phyloP scores from a whole-genome alignment of 2,113 vertebrate genomes.

The Bufo gargarizans region DNA sequence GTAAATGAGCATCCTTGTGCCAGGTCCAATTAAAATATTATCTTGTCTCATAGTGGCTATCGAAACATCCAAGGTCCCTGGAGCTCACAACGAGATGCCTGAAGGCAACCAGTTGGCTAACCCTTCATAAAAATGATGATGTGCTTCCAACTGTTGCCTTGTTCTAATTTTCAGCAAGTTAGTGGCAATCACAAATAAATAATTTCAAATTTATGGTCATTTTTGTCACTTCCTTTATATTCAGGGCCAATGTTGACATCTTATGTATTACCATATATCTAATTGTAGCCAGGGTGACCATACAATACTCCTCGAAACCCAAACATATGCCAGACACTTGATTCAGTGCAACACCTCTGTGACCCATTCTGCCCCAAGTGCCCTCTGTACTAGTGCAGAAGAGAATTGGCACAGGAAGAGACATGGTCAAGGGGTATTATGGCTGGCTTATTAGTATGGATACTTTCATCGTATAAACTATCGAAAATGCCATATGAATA shows the following conservation, averaged over 20 bases:
- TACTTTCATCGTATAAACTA: neutral
- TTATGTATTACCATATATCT: neutral
- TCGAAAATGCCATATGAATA: no score
- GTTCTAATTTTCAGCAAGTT: neutral
- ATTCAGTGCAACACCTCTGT: neutral
- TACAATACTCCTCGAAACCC: neutral
- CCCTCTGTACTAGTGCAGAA: no score
- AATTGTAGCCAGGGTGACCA: neutral
- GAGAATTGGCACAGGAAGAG: no score
- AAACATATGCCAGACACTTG: neutral
- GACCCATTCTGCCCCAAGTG: no score
- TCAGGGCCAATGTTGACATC: neutral
- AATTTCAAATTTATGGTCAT: neutral
- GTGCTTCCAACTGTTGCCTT: neutral
- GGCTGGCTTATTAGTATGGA: neutral
- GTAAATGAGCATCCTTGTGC: slow-evolving; percentile 1
- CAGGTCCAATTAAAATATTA: slow-evolving; percentile 15
- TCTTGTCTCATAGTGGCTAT: neutral
- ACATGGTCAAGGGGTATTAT: no score
- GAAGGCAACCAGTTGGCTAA: neutral
- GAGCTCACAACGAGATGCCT: neutral
- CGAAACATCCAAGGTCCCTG: neutral
- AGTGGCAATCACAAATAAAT: neutral
- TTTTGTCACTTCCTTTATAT: neutral
- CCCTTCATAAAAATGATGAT: neutral